phyloP scores from a whole-genome alignment of 2,888 invertebrate genomes.

The Lasioglossum marginatum region DNA sequence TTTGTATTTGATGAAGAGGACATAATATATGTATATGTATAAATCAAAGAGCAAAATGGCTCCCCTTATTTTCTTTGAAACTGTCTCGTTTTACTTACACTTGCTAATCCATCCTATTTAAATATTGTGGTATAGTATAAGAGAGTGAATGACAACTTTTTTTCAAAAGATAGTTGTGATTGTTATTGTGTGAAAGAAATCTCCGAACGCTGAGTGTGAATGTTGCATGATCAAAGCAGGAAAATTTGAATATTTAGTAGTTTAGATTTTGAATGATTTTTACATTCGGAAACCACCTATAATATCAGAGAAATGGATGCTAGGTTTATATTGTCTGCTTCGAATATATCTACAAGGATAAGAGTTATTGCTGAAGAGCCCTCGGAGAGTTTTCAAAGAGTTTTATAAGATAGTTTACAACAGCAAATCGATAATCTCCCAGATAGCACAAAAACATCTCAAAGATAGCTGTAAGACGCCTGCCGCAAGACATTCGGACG shows the following conservation, averaged over 20 bases:
- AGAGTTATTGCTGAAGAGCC: neutral
- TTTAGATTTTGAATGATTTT: neutral
- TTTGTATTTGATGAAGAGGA: neutral
- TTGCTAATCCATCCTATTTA: neutral
- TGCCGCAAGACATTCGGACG: no score
- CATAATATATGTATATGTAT: neutral
- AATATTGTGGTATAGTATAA: neutral
- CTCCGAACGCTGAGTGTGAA: conserved; percentile 1
- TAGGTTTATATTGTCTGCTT: neutral
- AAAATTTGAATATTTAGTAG: neutral
- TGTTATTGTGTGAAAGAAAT: neutral
- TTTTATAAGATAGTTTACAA: neutral
- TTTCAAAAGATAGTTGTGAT: neutral
- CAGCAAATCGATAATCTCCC: neutral
- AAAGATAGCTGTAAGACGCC: no score
- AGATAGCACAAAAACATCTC: no score
- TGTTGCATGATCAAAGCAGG: neutral
- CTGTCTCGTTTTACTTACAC: neutral
- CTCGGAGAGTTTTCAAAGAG: neutral
- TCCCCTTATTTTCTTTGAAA: neutral
- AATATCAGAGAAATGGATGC: neutral
- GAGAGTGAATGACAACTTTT: neutral
- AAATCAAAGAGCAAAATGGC: conserved; percentile 9
- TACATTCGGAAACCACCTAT: neutral
- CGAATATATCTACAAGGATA: neutral